Evolutionary conservation across 2,113 vertebrate genomes (phyloP), one percentile per base, ranked within the genome.

Genomic region (Epinephelus lanceolatus): DNA sequence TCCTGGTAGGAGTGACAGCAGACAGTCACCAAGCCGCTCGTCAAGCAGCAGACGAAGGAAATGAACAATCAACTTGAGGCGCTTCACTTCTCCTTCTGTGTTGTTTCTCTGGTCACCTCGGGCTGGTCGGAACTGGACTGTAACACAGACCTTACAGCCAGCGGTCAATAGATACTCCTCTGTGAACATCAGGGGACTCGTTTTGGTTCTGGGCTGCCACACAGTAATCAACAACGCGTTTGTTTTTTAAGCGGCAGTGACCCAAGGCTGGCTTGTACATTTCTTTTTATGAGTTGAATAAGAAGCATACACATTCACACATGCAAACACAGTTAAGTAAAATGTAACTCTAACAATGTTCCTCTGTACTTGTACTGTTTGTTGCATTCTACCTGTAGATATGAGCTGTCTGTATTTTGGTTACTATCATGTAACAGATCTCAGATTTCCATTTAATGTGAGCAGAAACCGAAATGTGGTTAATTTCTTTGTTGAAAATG

Each of bases 401-500:
- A 93, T 71, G 80, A 91, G 76, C 85, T 71, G 80, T 92, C 84
- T 85, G 89, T 92, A 87, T 90, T 93, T 92, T 93, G 89, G 81
- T 89, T 92, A 70, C 83, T 85, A 79, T 89, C 62, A 53, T 83
- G 83, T 86, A 86, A 88, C 76, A 19, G 81, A 89, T 37, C 61
- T 76, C 65, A 52, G 79, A 83, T 92, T 92, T 89, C 84, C 78
- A 88, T 89, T 85, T 88, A 82, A 88, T 90, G 92, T 94, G 87
- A 90, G 75, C 84, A 76, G 81, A 88, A 91, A 78, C 73, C 86
- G 81, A 86, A 89, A 82, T 63, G 76, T 84, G 89, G 77, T 87
- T 87, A 65, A 86, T 93, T 92, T 95, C 86, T 94, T 95, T 95
- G 93, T 93, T 93, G 84, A 90, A 87, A 86, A 90, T 90, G 81